Percentiles rank a stretch among this genome's conserved stretches.
Evolutionary conservation across 2,797 vertebrate species (phyloP).

Genomic region (Catharus ustulatus): DNA sequence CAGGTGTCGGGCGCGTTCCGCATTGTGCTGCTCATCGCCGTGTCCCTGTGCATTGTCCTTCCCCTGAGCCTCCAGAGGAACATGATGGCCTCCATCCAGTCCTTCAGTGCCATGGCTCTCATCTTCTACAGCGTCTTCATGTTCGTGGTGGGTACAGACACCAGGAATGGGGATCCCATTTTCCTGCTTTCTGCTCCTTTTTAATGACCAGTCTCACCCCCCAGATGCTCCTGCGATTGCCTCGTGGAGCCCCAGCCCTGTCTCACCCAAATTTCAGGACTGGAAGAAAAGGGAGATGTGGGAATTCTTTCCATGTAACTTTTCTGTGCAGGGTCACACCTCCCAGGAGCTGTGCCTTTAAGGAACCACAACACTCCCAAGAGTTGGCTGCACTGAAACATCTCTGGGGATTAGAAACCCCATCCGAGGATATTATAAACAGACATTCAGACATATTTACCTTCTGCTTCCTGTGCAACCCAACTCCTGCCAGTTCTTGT

Average conservation of each 20-base stretch:
- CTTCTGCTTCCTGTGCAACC: slow-evolving; percentile 64
- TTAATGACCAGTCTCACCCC: background rate
- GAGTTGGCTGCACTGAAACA: background rate
- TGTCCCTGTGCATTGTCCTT: slow-evolving; percentile 93
- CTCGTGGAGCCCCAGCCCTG: fast-evolving
- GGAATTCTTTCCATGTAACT: background rate
- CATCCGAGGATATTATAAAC: slow-evolving; percentile 16
- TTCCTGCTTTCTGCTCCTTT: background rate
- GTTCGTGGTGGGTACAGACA: slow-evolving; percentile 88
- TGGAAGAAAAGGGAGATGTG: background rate
- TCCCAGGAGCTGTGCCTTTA: slow-evolving; percentile 28
- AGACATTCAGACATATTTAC: slow-evolving; percentile 47
- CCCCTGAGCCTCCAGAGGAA: slow-evolving; percentile 97
- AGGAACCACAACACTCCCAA: background rate
- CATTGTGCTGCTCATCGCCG: slow-evolving; percentile 85
- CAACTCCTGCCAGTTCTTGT: slow-evolving; percentile 34
- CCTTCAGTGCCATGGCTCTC: slow-evolving; percentile 97
- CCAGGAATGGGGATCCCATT: background rate
- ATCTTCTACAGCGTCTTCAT: slow-evolving; percentile 96
- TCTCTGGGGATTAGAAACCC: slow-evolving; percentile 41
- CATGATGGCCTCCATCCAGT: slow-evolving; percentile 98
- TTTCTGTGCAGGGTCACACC: background rate
- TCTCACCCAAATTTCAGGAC: background rate
- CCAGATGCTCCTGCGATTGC: fast-evolving
- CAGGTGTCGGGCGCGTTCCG: slow-evolving; percentile 89